Conservation (phyloP, 2,888 invertebrate genomes). For the Torymus aiolomorphi region DNA sequence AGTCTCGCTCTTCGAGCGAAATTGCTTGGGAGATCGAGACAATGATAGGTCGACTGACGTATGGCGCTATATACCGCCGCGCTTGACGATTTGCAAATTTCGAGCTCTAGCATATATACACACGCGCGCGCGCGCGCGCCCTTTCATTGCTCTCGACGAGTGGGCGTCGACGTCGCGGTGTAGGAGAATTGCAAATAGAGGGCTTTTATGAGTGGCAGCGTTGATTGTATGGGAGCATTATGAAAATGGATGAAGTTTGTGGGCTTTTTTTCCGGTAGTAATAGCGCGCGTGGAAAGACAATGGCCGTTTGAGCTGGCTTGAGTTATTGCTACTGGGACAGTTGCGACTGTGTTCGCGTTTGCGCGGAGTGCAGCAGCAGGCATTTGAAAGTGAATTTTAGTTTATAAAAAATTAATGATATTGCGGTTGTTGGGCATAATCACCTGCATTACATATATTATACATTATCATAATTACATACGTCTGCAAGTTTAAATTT, state of each 20-base stretch:
- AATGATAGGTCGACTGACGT: slow-evolving; percentile 32
- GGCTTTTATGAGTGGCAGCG: slow-evolving; percentile 4
- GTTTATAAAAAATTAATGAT: no score
- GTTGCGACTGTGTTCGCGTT: no score
- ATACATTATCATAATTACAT: no score
- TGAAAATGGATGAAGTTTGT: not conserved
- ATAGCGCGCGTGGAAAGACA: no score
- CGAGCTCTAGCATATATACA: not conserved
- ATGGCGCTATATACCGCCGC: not conserved
- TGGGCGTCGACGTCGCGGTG: not conserved
- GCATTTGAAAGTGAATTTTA: no score
- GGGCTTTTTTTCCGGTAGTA: no score
- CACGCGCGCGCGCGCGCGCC: not conserved
- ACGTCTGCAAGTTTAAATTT: no score
- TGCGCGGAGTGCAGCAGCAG: no score
- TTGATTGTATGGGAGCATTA: slow-evolving; percentile 6
- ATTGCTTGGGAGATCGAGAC: slow-evolving; percentile 36
- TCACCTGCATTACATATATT: no score
- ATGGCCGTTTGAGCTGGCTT: no score
- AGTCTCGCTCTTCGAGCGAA: slow-evolving; percentile 10
- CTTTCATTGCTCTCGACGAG: slow-evolving; percentile 17
- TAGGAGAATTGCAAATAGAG: not conserved
- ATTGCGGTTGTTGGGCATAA: no score
- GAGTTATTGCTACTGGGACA: no score
- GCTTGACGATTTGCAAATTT: slow-evolving; percentile 47